phyloP scores from a whole-genome alignment of 2,888 invertebrate genomes.

The Apotomis turbidana region DNA sequence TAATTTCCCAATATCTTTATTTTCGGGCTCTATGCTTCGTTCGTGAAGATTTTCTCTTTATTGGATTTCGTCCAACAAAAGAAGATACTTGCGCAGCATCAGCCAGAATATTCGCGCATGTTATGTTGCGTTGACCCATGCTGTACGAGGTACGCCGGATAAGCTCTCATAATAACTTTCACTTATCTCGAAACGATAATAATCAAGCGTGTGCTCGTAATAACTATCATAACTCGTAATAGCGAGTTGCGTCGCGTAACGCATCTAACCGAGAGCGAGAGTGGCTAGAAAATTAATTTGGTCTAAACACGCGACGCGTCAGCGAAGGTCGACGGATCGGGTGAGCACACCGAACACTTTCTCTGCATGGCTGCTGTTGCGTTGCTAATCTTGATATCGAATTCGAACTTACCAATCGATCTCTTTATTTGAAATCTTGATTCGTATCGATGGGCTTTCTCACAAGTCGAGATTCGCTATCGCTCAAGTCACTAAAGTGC shows the following conservation, averaged over 20 bases:
- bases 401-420: conserved; percentile 26
- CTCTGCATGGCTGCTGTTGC: conserved; percentile 51
- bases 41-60: conserved; percentile 23
- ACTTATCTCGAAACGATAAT: conserved; percentile 68
- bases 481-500: conserved; percentile 21
- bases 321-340: conserved; percentile 67
- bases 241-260: conserved; percentile 50
- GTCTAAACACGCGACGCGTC: conserved; percentile 70
- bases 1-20: conserved; percentile 14
- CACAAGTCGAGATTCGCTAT: conserved; percentile 34
- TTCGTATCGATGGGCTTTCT: conserved; percentile 28
- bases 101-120: conserved; percentile 19
- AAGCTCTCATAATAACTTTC: conserved; percentile 68
- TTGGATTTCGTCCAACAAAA: conserved; percentile 34
- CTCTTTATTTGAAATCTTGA: conserved; percentile 34
- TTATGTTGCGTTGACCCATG: conserved; percentile 32
- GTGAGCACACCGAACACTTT: conserved; percentile 62
- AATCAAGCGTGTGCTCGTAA: conserved; percentile 64
- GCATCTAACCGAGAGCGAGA: conserved; percentile 70
- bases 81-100: conserved; percentile 21
- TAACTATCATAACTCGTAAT: conserved; percentile 69
- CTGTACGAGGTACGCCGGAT: conserved; percentile 43
- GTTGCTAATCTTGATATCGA: conserved; percentile 34
- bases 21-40: conserved; percentile 5
- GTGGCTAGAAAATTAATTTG: conserved; percentile 74